Evolutionary conservation across 92 coral and sea anemone species (phyloP).

Genomic region (Umimayanthus kanabou): DNA sequence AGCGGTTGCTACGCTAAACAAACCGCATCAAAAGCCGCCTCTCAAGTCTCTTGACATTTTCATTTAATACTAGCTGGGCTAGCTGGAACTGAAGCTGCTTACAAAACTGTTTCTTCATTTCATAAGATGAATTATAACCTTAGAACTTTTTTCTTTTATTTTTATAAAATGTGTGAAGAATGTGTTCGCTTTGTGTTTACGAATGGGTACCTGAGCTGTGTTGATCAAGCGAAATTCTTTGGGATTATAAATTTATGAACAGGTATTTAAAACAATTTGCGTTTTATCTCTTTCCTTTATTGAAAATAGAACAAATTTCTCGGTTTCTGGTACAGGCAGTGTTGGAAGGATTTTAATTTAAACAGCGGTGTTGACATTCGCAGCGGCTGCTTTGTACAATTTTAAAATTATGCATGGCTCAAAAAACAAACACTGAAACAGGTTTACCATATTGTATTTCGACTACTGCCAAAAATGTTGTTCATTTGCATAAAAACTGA

Average conservation of each 20-base stretch:
- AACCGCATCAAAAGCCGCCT: neutral
- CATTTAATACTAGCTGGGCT: neutral
- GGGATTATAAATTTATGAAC: too few relatives aligned
- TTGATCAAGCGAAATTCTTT: too few relatives aligned
- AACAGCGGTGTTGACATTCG: neutral
- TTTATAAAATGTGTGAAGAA: neutral
- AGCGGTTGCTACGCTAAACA: neutral
- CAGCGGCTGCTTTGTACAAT: neutral
- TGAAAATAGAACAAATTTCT: neutral
- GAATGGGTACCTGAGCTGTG: too few relatives aligned
- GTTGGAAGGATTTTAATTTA: neutral
- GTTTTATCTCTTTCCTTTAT: too few relatives aligned
- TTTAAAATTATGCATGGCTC: neutral
- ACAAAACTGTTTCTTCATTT: neutral
- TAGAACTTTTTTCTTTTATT: neutral
- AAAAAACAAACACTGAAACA: neutral
- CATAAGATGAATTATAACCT: neutral
- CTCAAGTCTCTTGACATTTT: too few relatives aligned
- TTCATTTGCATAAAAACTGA: constrained; percentile 21
- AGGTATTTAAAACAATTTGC: too few relatives aligned
- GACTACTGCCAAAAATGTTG: neutral
- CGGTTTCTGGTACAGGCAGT: neutral
- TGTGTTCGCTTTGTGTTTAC: neutral
- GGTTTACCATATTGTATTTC: neutral
- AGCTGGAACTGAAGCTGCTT: neutral